Conservation (phyloP, 2,888 invertebrate genomes). For the Temnothorax rugatulus region DNA sequence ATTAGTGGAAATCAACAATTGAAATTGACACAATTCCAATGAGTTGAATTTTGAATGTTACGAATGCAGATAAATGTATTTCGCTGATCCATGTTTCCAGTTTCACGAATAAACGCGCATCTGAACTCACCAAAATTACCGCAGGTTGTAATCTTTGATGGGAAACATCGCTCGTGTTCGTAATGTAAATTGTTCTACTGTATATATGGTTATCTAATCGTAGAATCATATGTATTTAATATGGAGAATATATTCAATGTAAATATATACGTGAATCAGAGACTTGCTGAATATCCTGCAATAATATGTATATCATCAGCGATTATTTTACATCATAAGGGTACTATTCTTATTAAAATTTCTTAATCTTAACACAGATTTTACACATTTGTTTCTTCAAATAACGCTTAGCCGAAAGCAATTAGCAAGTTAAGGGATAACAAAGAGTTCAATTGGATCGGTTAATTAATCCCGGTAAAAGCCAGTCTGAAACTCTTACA, state of each 20-base stretch:
- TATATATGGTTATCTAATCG: background rate
- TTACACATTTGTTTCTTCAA: background rate
- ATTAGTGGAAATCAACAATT: background rate
- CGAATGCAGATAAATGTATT: background rate
- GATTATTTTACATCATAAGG: background rate
- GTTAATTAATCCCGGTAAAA: background rate
- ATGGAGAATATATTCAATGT: background rate
- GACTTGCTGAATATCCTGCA: background rate
- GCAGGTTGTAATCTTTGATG: conserved; percentile 30
- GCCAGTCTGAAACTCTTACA: conserved; percentile 6
- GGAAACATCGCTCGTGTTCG: background rate
- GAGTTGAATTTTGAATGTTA: conserved; percentile 11
- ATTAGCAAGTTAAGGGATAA: conserved; percentile 16
- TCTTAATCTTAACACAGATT: background rate
- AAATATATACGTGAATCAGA: background rate
- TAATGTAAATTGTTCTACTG: background rate
- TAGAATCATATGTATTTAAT: background rate
- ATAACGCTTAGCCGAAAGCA: background rate
- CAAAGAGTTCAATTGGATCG: background rate
- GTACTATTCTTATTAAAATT: background rate
- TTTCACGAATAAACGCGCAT: conserved; percentile 15
- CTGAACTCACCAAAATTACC: background rate
- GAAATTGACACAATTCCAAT: background rate
- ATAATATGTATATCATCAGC: background rate
- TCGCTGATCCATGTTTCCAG: background rate